Evolutionary conservation across 1,140 invertebrate species (phyloP), one percentile per base, ranked within the genome.

Genomic region (Hypsibius dujardini): DNA sequence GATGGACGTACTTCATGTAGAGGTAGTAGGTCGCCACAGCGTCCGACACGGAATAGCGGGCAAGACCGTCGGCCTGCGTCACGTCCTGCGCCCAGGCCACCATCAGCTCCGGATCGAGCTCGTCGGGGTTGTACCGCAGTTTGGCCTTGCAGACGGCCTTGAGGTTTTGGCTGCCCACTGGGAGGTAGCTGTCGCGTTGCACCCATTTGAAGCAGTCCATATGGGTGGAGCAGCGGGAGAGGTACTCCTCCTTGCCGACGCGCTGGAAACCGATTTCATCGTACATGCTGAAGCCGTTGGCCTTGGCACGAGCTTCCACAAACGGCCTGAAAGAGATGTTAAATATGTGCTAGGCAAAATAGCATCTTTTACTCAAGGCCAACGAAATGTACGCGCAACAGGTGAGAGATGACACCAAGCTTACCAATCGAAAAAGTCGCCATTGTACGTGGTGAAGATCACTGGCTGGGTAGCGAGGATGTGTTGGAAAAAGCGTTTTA

Each of bases 151-250:
- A 72, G n/a, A 97, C 94, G 2, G 95, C 95, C 82, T 99, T 99
- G 45, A 99, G 81, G 77, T 90, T 92, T 76, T 98, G 95, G 2
- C 92, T 95, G 1, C 95, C 95, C 46, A 98, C 92, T 1, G 95
- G 93, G 28, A 97, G 81, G 79, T 97, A 97, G 1, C 92, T 95
- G 79, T 96, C 93, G 78, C 93, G 82, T 80, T 94, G 94, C 69
- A 99, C 95, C 95, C 95, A 98, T 80, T 89, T 91, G 73, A 93
- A 86, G 78, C 93, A 97, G 79, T 99, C 95, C 91, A 98, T 95
- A 79, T 99, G 95, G 79, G 91, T 89, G 14, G 88, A 86, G 1
- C 94, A 87, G 69, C 92, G 82, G 77, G 87, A 88, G 40, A 86
- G 83, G 79, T 95, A 98, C 72, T 90, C 86, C 14, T 90, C 92